Evolutionary conservation across 2,113 vertebrate genomes (phyloP), one percentile per base, ranked within the genome.

Genomic region (Cathartes aura): DNA sequence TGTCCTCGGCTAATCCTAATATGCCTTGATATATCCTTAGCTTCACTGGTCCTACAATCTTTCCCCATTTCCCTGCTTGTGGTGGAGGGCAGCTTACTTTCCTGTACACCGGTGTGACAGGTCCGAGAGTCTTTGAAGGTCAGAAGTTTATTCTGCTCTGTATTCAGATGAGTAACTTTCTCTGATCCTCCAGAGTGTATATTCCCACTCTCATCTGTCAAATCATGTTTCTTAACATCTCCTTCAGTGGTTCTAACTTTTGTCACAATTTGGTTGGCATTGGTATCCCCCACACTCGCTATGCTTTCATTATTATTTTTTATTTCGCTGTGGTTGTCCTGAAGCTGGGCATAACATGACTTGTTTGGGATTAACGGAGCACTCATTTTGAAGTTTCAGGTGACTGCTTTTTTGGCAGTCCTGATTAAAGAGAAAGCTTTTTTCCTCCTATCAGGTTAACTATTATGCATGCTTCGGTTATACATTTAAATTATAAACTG

Each of bases 231-330:
- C 75, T 93, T 87, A 40, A 85, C 56, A 59, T 96, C 88, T 2
- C 19, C 50, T 1, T 70, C 94, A 40, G 80, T 42, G 32, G 76
- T 73, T 87, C 60, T 72, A 55, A 84, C 52, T 73, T 98, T 96
- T 27, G 97, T 42, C 78, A 95, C 79, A 70, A 99, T 97, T 71
- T 97, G 97, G 89, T 99, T 99, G 94, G 98, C 98, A 82, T 99
- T 99, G 24, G 89, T 93, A 71, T 99, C 98, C 43, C 98, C 98
- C 64, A 96, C 71, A 62, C 55, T 97, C 52, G 96, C 52, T 59
- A 96, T 15, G 21, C 71, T 97, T 96, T 98, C 98, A 11, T 98
- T 99, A 71, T 98, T 98, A 58, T 98, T 98, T 94, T 92, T 98
- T 6, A 95, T 89, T 81, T 98, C 98, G 0, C 97, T 97, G 95